Percentiles rank a stretch among this genome's conserved stretches.
Evolutionary conservation across 2,888 invertebrate species (phyloP).

Genomic region (Epiblema foenella): DNA sequence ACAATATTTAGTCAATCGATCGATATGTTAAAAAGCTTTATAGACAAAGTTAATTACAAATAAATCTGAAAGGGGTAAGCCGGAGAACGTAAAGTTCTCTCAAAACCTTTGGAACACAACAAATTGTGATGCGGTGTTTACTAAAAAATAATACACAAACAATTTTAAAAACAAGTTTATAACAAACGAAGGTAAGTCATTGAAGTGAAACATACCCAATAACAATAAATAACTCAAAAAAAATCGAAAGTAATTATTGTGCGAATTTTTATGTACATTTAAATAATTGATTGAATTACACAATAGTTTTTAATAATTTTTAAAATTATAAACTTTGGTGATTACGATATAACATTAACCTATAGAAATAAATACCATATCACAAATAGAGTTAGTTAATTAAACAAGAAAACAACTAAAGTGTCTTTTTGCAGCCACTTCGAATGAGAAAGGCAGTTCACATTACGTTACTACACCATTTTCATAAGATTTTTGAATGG

Average conservation of each 20-base stretch:
- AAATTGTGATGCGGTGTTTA: constrained; percentile 36
- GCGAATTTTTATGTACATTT: constrained; percentile 63
- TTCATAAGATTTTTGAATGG: constrained; percentile 14
- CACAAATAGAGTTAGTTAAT: constrained; percentile 76
- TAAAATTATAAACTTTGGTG: constrained; percentile 72
- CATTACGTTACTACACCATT: constrained; percentile 9
- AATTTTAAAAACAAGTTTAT: constrained; percentile 39
- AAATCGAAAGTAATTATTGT: constrained; percentile 53
- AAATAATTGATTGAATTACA: constrained; percentile 57
- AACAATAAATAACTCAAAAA: constrained; percentile 32
- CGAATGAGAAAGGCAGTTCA: constrained; percentile 46
- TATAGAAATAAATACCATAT: constrained; percentile 61
- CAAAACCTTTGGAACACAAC: constrained; percentile 5
- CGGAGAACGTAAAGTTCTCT: not conserved
- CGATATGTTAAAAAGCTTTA: not conserved
- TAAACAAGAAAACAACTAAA: constrained; percentile 70
- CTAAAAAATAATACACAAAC: constrained; percentile 38
- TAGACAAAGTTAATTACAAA: not conserved
- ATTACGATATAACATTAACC: constrained; percentile 68
- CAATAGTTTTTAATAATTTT: constrained; percentile 26
- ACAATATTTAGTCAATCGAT: not conserved
- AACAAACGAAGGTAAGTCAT: constrained; percentile 36
- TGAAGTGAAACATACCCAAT: constrained; percentile 29
- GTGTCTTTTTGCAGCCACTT: constrained; percentile 73
- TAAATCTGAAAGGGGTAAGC: too few relatives aligned